phyloP scores from a whole-genome alignment of 1,140 invertebrate genomes.

The Zaprionus taronus region DNA sequence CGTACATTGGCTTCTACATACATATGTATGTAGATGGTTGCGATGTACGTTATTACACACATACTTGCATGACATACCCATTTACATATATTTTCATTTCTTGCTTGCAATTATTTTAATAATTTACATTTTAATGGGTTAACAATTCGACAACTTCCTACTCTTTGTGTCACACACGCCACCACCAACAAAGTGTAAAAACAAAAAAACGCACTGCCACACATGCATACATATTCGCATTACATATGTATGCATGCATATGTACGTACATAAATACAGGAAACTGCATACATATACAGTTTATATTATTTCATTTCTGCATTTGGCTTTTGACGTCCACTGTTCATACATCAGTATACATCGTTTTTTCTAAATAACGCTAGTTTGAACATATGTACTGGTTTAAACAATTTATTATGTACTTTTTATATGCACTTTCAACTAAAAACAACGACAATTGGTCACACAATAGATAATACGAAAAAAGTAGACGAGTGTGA shows the following conservation, averaged over 20 bases:
- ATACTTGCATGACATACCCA: slow-evolving; percentile 26
- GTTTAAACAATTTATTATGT: slow-evolving; percentile 21
- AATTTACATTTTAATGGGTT: slow-evolving; percentile 30
- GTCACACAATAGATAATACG: slow-evolving; percentile 55
- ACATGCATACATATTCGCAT: slow-evolving; percentile 44
- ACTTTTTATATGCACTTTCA: slow-evolving; percentile 51
- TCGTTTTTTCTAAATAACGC: slow-evolving; percentile 26
- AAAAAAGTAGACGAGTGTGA: slow-evolving; percentile 41
- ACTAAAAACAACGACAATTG: slow-evolving; percentile 55
- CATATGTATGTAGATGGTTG: slow-evolving; percentile 24
- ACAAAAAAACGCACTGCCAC: slow-evolving; percentile 49
- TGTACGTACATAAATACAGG: slow-evolving; percentile 54
- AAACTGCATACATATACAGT: slow-evolving; percentile 54
- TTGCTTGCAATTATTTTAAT: neutral
- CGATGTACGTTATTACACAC: slow-evolving; percentile 34
- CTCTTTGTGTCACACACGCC: slow-evolving; percentile 39
- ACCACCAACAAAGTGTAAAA: slow-evolving; percentile 30
- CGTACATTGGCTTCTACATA: slow-evolving; percentile 22
- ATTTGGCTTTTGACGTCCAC: slow-evolving; percentile 32
- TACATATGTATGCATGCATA: slow-evolving; percentile 40
- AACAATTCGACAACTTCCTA: slow-evolving; percentile 45
- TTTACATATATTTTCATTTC: slow-evolving; percentile 31
- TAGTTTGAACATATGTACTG: slow-evolving; percentile 31
- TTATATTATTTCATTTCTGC: slow-evolving; percentile 50
- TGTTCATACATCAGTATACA: slow-evolving; percentile 37